Evolutionary conservation across 2,888 invertebrate genomes (phyloP).

Genomic region (Cephonodes hylas): DNA sequence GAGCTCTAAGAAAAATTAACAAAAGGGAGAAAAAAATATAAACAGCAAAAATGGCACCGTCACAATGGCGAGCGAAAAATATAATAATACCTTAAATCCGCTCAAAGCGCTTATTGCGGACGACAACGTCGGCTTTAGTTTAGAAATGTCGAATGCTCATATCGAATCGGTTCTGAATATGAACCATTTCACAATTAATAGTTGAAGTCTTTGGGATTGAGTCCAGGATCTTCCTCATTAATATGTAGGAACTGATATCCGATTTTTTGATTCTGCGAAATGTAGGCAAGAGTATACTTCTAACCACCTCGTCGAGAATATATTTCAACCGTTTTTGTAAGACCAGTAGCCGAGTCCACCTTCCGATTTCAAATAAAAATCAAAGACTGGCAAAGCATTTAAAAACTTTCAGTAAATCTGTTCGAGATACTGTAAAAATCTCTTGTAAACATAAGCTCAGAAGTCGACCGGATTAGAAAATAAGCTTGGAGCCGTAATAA

Average conservation of each 20-base stretch:
- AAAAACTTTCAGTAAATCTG: too few species aligned
- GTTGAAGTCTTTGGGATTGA: too few species aligned
- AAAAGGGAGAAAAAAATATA: conserved; percentile 15
- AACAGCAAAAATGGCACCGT: conserved; percentile 14
- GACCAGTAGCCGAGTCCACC: too few species aligned
- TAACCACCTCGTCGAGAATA: too few species aligned
- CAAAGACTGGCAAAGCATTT: too few species aligned
- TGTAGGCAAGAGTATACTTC: too few species aligned
- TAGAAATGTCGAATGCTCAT: not conserved
- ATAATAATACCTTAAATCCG: conserved; percentile 22
- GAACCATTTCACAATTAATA: too few species aligned
- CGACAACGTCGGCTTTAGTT: not conserved
- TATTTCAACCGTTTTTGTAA: too few species aligned
- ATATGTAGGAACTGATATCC: too few species aligned
- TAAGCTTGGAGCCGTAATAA: not conserved
- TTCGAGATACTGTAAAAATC: not conserved
- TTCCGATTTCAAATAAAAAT: too few species aligned
- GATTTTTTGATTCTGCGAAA: too few species aligned
- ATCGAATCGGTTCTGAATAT: not conserved
- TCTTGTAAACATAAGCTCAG: not conserved
- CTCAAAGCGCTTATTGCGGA: conserved; percentile 14
- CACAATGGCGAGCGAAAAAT: conserved; percentile 18
- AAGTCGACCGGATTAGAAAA: not conserved
- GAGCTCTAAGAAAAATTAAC: conserved; percentile 19
- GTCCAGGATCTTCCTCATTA: too few species aligned